Evolutionary conservation across 2,797 vertebrate species (phyloP).

Genomic region (Cossypha heuglini): DNA sequence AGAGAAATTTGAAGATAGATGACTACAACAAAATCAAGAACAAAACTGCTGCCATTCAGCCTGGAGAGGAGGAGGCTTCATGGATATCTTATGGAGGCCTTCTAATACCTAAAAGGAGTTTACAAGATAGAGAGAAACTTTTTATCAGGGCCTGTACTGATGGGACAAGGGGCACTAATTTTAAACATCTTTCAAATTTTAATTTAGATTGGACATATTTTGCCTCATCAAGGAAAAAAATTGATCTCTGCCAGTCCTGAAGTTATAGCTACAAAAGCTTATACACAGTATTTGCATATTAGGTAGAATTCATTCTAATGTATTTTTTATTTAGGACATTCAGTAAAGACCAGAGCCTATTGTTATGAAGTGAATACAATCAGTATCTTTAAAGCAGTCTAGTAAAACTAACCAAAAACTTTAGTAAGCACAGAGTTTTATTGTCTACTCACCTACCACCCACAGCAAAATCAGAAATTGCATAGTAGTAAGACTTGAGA

Average conservation of each 20-base stretch:
- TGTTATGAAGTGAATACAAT: neutral
- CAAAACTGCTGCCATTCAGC: neutral
- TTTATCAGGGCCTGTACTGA: neutral
- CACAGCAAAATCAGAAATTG: conserved; percentile 97
- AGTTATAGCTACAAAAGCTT: neutral
- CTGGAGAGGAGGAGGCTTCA: neutral
- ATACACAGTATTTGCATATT: neutral
- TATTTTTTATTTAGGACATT: neutral
- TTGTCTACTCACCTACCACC: conserved; percentile 88
- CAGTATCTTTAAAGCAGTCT: neutral
- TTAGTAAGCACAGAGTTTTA: neutral
- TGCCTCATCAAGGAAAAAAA: neutral
- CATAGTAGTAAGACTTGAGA: conserved; percentile 98
- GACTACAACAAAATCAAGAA: neutral
- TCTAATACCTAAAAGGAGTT: neutral
- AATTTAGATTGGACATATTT: neutral
- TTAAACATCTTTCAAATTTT: neutral
- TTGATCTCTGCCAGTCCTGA: neutral
- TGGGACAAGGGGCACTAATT: neutral
- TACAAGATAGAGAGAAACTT: neutral
- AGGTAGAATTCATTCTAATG: neutral
- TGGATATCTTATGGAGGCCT: neutral
- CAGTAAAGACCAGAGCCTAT: neutral
- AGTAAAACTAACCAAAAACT: neutral
- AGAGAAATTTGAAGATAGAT: neutral